phyloP scores from a whole-genome alignment of 2,888 invertebrate genomes.

The Meteorus colon region DNA sequence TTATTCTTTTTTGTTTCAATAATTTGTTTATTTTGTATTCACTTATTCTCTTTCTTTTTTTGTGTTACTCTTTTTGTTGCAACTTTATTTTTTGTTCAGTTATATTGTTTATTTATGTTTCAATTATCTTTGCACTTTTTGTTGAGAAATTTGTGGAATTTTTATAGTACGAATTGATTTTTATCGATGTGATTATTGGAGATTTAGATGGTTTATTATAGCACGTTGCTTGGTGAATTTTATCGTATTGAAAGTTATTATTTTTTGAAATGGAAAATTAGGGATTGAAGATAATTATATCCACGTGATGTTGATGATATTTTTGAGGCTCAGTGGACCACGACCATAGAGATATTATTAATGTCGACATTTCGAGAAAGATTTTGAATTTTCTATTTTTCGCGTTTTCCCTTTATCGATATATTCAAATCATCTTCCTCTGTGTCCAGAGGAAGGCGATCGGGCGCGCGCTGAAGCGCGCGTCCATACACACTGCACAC shows the following conservation, averaged over 20 bases:
- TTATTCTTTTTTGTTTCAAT: background rate
- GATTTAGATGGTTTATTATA: background rate
- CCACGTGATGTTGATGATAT: background rate
- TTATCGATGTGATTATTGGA: background rate
- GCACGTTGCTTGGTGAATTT: background rate
- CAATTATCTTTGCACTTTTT: background rate
- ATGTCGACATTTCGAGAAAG: background rate
- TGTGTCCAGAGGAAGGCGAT: slow-evolving; percentile 1
- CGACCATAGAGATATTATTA: background rate
- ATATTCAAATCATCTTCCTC: slow-evolving; percentile 18
- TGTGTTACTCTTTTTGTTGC: background rate
- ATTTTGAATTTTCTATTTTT: background rate
- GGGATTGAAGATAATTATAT: background rate
- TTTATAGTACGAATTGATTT: background rate
- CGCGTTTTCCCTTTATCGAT: background rate
- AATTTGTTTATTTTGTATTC: background rate
- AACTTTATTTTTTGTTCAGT: no score
- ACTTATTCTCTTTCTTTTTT: background rate
- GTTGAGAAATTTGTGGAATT: background rate
- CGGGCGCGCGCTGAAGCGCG: slow-evolving; percentile 37
- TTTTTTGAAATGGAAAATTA: background rate
- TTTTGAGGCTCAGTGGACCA: background rate
- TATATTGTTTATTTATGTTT: no score
- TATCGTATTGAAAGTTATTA: background rate
- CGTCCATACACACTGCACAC: slow-evolving; percentile 34